Evolutionary conservation across 2,888 invertebrate species (phyloP).

Genomic region (Calephelis perditalis): DNA sequence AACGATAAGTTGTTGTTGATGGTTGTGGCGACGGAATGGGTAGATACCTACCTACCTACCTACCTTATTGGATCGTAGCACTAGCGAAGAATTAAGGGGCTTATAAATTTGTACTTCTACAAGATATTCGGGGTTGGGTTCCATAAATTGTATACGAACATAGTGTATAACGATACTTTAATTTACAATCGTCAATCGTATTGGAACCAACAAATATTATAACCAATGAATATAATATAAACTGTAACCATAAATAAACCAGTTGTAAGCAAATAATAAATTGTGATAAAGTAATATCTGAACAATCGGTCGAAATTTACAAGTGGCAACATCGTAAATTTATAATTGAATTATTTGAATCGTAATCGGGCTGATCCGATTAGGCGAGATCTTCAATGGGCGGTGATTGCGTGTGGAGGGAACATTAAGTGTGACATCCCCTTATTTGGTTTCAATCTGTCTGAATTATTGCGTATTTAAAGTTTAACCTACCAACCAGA

Average conservation of each 20-base stretch:
- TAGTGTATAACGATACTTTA: too few species aligned
- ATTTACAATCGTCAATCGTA: too few species aligned
- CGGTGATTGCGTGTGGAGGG: conserved; percentile 24
- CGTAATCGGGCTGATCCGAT: conserved; percentile 34
- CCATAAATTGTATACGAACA: too few species aligned
- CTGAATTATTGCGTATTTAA: conserved; percentile 6
- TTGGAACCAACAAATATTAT: too few species aligned
- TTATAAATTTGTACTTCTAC: too few species aligned
- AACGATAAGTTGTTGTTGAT: too few species aligned
- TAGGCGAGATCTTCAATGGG: conserved; percentile 27
- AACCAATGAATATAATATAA: conserved; percentile 31
- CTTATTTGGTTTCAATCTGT: conserved; percentile 3
- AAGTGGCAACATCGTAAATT: conserved; percentile 68
- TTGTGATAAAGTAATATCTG: conserved; percentile 46
- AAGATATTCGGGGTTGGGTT: too few species aligned
- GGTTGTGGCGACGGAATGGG: too few species aligned
- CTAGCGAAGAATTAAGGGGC: too few species aligned
- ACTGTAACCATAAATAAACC: conserved; percentile 55
- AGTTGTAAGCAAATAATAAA: conserved; percentile 65
- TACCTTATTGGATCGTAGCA: too few species aligned
- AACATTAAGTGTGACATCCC: conserved; percentile 4
- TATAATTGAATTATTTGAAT: conserved; percentile 58
- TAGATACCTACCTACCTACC: too few species aligned
- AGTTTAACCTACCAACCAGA: too few species aligned
- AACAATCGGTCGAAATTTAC: conserved; percentile 48